Evolutionary conservation across 53 echinoderm and acorn worm genomes (phyloP), one percentile per base, ranked within the genome.

Genomic region (Astropecten irregularis): DNA sequence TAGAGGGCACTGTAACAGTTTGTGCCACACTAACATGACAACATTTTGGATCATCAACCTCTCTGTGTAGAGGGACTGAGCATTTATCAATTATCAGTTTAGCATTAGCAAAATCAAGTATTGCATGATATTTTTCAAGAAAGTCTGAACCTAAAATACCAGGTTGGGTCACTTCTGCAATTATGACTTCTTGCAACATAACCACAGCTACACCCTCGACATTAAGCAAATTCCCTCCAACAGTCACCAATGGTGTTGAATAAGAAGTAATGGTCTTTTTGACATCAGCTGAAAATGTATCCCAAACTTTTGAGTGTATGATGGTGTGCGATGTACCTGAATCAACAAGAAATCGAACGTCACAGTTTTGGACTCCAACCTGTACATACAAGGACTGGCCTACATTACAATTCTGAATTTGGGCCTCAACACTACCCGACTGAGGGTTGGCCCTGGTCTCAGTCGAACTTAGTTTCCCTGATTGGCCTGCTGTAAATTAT

Each of bases 1-100:
- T 10, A 2, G 66, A 9, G 18, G 39, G 39, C 15, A 65, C 19
- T 16, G 66, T 65, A 9, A 37, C 38, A 18, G 66, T 65, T 18
- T 65, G 16, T 5, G 66, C 66, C 6, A 65, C 66, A 65, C 66
- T 65, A 5, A 65, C 22, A 36, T 19, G 66, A 65, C 66, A 65
- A 38, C 66, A 65, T 3, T 5, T 34, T 16, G 66, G 36, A 2
- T n/a, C 5, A 38, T 36, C 38, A 37, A 65, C 2, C 38, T 38
- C 66, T 65, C 18, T 65, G 6, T 11, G 6, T 11, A 42, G 11
- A 16, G 2, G 15, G 3, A 34, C 34, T n/a, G 66, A 18, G 36
- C 15, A 9, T 35, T 22, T 3, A 65, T 8, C 21, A n/a, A 65
- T 37, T 7, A 38, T 5, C 14, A 65, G 66, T 65, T 65, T 65